These are phyloP conservation scores for Tiliqua scincoides DNA, from an alignment of 2,113 vertebrate genomes.

Conservation along the genomic window DNA sequence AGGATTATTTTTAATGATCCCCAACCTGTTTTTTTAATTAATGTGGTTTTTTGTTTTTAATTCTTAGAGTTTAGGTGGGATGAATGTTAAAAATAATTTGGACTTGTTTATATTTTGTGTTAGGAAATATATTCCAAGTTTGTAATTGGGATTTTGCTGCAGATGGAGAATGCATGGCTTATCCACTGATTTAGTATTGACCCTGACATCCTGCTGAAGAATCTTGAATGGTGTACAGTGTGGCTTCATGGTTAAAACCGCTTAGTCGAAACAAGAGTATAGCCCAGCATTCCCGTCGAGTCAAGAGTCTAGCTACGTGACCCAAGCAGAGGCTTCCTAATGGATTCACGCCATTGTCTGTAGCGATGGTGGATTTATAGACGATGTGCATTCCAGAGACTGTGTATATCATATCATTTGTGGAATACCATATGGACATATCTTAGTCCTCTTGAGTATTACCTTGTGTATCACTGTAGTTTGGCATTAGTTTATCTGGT, in stretches of 20 bases:
- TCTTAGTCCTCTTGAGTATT: neutral
- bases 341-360: neutral
- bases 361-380: neutral
- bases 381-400: neutral
- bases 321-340: neutral
- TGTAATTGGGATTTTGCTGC: slow-evolving; percentile 4
- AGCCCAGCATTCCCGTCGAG: neutral
- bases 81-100: neutral
- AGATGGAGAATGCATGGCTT: neutral
- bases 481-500: neutral
- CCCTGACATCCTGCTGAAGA: neutral
- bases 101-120: neutral
- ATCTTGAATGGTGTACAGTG: neutral
- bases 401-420: neutral
- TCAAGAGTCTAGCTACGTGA: neutral
- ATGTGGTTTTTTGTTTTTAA: neutral
- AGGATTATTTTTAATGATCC: neutral
- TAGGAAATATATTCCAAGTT: neutral
- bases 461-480: neutral
- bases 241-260: neutral
- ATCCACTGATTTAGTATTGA: neutral
- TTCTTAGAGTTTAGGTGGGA: neutral
- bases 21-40: neutral
- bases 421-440: neutral
- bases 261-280: neutral